phyloP scores from a whole-genome alignment of 1,140 invertebrate genomes.

The Temnothorax longispinosus region DNA sequence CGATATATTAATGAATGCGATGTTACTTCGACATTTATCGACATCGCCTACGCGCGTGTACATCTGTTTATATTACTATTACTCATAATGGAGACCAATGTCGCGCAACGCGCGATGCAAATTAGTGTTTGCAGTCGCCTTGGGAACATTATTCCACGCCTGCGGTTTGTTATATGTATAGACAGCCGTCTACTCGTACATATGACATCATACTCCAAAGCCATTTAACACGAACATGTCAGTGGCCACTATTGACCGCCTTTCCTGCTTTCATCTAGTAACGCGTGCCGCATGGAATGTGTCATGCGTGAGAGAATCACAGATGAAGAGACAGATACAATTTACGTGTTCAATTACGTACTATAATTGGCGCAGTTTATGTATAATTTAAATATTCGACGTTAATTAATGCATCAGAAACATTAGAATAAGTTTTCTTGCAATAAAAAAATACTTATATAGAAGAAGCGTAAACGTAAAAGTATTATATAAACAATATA shows the following conservation, averaged over 20 bases:
- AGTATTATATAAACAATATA: neutral
- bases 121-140: slow-evolving; percentile 56
- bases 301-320: slow-evolving; percentile 16
- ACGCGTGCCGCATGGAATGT: slow-evolving; percentile 13
- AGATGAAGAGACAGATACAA: slow-evolving; percentile 11
- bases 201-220: slow-evolving; percentile 52
- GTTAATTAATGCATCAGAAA: neutral
- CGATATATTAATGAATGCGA: neutral
- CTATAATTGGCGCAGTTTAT: neutral
- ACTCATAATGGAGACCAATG: slow-evolving; percentile 22
- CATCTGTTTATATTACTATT: slow-evolving; percentile 44
- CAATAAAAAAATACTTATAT: neutral
- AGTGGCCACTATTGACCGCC: slow-evolving; percentile 48
- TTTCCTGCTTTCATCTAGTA: slow-evolving; percentile 36
- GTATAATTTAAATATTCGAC: neutral
- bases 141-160: slow-evolving; percentile 53
- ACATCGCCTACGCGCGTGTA: slow-evolving; percentile 2
- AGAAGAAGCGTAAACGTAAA: neutral
- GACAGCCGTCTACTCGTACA: neutral
- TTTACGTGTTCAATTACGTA: neutral
- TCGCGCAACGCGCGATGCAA: slow-evolving; percentile 40
- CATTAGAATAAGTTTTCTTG: neutral
- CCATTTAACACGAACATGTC: slow-evolving; percentile 37
- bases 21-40: neutral
- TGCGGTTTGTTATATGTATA: slow-evolving; percentile 48